phyloP scores from a whole-genome alignment of 1,140 invertebrate species.

The Theocolax elegans region DNA sequence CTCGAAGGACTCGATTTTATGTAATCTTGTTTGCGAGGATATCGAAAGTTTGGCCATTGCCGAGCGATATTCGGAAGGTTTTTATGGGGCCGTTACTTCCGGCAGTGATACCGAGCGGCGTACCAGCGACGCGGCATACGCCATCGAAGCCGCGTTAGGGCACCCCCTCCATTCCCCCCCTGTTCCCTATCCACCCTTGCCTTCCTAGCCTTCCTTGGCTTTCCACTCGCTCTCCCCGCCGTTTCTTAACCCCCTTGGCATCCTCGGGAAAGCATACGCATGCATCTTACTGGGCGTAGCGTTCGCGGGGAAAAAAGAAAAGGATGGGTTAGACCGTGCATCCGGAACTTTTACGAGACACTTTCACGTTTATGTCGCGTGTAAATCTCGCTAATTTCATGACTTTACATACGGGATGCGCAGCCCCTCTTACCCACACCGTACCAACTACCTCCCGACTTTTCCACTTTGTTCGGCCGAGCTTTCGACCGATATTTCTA shows the following conservation, averaged over 20 bases:
- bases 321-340: constrained; percentile 39
- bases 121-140: constrained; percentile 42
- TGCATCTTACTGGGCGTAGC: constrained; percentile 29
- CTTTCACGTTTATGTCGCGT: constrained; percentile 61
- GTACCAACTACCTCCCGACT: constrained; percentile 37
- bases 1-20: constrained; percentile 33
- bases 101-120: constrained; percentile 47
- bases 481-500: constrained; percentile 47
- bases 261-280: constrained; percentile 13
- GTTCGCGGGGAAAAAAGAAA: neutral
- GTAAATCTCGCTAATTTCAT: constrained; percentile 63
- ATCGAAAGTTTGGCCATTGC: constrained; percentile 55
- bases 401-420: constrained; percentile 51
- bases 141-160: constrained; percentile 44
- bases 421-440: neutral
- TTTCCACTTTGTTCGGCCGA: constrained; percentile 40
- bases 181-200: too few relatives aligned
- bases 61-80: constrained; percentile 55
- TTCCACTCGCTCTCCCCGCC: too few relatives aligned
- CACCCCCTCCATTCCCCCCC: constrained; percentile 20
- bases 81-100: constrained; percentile 60
- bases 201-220: too few relatives aligned
- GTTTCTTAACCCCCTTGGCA: constrained; percentile 46
- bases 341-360: constrained; percentile 61
- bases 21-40: constrained; percentile 47